Base-by-base conservation (phyloP, 2,888 invertebrate species). In the Eledone cirrhosa region DNA sequence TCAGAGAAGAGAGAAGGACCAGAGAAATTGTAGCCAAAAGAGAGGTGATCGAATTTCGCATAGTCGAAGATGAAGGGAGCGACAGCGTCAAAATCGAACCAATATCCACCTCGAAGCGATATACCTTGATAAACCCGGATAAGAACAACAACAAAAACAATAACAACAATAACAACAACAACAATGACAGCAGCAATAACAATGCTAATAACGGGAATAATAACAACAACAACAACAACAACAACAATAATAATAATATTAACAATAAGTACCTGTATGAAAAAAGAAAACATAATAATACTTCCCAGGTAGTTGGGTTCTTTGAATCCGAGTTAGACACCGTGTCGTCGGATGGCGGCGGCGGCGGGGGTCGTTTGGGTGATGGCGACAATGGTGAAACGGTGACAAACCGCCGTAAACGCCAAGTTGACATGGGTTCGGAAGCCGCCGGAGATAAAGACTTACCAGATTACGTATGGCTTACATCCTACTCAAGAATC, bases 41-140 rank as follows among this genome's bases (percentile, higher is more conserved):
- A n/a, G 72, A 72, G 31, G 72, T 72, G 72, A 72, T 72, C 22
- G 72, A 72, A 72, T 72, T 72, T 31, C 72, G 72, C n/a, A 31
- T 72, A 13, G 72, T 72, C 7, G 72, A 72, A 24, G 72, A 72
- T 41, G 72, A 72, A 72, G 72, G 41, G 13, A 19, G n/a, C 14
- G 14, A 72, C 14, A 41, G 41, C 14, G 33, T 72, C 14, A 72
- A 72, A n/a, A 72, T 72, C 22, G 72, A 72, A 33, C 72, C 72
- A 11, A 72, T 72, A 72, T 72, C 72, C 0, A 31, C 72, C 33
- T 16, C 72, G 7, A 41, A 72, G 31, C 29, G 72, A 41, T n/a
- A n/a, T 33, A 41, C 33, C 13, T n/a, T n/a, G 72, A 33, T 41
- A 72, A 72, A 41, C 41, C 41, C 41, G 0, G 41, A 41, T 41